Percentiles rank a stretch among this genome's conserved stretches.
phyloP scores from a whole-genome alignment of 2,888 invertebrate species.

The Calameuta filiformis region DNA sequence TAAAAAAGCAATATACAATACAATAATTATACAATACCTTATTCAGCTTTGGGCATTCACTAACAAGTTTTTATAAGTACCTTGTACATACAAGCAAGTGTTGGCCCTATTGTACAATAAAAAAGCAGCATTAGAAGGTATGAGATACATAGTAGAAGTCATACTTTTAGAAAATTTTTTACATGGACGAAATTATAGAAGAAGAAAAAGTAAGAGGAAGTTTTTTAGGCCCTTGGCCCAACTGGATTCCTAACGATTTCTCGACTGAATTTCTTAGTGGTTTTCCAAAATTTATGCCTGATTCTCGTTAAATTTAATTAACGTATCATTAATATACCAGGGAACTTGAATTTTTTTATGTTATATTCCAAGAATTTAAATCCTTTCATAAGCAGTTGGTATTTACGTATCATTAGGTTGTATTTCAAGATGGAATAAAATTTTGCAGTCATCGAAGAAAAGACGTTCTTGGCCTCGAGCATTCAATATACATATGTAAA shows the following conservation, averaged over 20 bases:
- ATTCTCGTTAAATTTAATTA: not conserved
- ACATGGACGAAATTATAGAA: not conserved
- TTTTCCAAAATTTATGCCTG: not conserved
- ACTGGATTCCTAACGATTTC: not conserved
- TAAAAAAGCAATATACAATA: too few relatives aligned
- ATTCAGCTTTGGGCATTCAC: not conserved
- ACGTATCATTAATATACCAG: not conserved
- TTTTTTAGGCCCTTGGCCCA: not conserved
- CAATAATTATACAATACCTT: not conserved
- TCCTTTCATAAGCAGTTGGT: not conserved
- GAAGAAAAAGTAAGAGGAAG: not conserved
- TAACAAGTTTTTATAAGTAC: not conserved
- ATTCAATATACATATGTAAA: not conserved
- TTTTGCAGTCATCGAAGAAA: not conserved
- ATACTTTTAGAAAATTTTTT: accelerated
- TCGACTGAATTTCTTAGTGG: not conserved
- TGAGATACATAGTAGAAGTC: not conserved
- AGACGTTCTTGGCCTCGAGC: not conserved
- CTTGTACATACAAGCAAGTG: not conserved
- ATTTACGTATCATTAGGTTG: not conserved
- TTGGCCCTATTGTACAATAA: not conserved
- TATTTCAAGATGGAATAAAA: not conserved
- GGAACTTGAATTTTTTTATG: not conserved
- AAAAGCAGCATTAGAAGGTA: not conserved
- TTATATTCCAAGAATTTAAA: not conserved